Conservation (phyloP, 2,888 invertebrate species). For the Lycaena phlaeas region DNA sequence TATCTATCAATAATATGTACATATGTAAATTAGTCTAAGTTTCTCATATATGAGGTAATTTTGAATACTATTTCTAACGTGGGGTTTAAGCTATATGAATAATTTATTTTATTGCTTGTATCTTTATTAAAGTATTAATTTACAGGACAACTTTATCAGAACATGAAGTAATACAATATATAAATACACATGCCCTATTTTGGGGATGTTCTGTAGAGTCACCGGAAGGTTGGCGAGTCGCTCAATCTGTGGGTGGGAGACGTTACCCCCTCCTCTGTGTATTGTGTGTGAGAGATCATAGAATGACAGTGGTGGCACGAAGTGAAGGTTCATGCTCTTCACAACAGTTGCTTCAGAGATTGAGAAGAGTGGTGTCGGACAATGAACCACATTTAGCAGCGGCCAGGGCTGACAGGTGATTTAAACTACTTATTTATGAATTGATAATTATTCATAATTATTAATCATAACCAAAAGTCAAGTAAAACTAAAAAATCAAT, state of each 20-base stretch:
- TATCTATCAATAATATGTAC: too few relatives aligned
- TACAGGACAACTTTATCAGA: conserved; percentile 79
- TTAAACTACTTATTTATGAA: too few relatives aligned
- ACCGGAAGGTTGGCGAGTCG: conserved; percentile 93
- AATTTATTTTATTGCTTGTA: conserved; percentile 9
- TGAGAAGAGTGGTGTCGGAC: conserved; percentile 84
- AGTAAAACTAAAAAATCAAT: too few relatives aligned
- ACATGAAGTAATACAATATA: conserved; percentile 81
- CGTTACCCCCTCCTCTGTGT: conserved; percentile 90
- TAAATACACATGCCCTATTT: conserved; percentile 89
- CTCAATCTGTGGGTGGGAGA: conserved; percentile 87
- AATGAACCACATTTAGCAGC: conserved; percentile 91
- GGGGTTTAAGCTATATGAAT: too few relatives aligned
- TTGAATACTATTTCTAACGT: too few relatives aligned
- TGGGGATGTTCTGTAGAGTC: conserved; percentile 94
- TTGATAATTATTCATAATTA: too few relatives aligned
- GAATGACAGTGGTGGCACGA: conserved; percentile 94
- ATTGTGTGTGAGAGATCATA: conserved; percentile 89
- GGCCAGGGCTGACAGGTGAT: conserved; percentile 91
- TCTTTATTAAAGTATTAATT: conserved; percentile 8
- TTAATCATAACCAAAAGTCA: too few relatives aligned
- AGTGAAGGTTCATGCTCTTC: conserved; percentile 89
- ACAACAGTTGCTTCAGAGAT: conserved; percentile 78
- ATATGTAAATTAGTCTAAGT: too few relatives aligned
- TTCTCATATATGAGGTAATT: too few relatives aligned